Percentiles rank a stretch among this genome's conserved stretches.
Evolutionary conservation across 35 echinoderm and acorn worm genomes (phyloP).

Genomic region (Chiridota heheva): DNA sequence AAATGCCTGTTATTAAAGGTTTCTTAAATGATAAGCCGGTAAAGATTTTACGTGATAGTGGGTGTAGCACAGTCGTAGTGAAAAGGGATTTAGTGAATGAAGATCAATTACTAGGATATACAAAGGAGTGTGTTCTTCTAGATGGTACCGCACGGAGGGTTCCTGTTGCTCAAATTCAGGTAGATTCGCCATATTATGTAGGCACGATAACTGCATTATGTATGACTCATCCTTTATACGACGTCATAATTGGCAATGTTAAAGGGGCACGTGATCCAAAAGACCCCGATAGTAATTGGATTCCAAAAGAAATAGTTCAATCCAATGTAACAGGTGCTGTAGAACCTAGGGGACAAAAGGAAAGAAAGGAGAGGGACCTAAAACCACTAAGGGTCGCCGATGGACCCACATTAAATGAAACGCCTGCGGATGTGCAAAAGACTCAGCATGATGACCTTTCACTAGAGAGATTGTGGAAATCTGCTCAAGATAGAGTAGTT

Average conservation of each 20-base stretch:
- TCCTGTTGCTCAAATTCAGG: not conserved
- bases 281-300: not conserved
- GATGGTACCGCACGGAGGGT: not conserved
- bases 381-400: not conserved
- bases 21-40: not conserved
- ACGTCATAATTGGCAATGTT: not conserved
- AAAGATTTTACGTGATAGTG: not conserved
- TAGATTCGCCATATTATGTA: not conserved
- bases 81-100: not conserved
- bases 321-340: not conserved
- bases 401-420: not conserved
- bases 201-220: not conserved
- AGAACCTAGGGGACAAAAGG: conserved; percentile 7
- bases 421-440: not conserved
- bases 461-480: not conserved
- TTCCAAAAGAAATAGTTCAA: not conserved
- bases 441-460: not conserved
- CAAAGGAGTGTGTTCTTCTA: not conserved
- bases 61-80: not conserved
- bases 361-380: not conserved
- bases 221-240: no score
- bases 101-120: not conserved
- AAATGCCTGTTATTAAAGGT: conserved; percentile 40
- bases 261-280: not conserved
- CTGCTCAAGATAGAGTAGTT: no score